These are phyloP conservation scores for Odontothrips loti DNA, from an alignment of 2,888 invertebrate genomes.

Conservation along the genomic window DNA sequence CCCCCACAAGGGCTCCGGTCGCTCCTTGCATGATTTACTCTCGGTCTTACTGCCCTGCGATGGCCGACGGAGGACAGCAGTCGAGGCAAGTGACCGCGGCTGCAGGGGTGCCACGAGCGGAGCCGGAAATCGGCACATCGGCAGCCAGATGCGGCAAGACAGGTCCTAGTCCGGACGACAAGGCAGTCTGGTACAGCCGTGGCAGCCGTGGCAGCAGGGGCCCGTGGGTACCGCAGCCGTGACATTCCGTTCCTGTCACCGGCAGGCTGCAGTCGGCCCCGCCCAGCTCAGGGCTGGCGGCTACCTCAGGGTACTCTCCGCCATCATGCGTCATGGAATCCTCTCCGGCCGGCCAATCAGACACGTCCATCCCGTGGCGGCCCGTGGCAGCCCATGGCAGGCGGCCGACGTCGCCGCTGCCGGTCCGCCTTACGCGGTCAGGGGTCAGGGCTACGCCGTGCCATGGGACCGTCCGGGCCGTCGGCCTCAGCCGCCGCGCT, in stretches of 20 bases:
- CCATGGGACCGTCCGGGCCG: neutral
- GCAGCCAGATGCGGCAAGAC: too few relatives aligned
- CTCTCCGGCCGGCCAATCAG: constrained; percentile 1
- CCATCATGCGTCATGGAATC: constrained; percentile 19
- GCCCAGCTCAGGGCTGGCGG: neutral
- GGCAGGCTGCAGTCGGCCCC: neutral
- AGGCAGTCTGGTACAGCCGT: too few relatives aligned
- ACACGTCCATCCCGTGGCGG: constrained; percentile 8
- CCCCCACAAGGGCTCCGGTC: too few relatives aligned
- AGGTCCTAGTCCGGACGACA: too few relatives aligned
- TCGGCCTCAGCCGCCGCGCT: neutral
- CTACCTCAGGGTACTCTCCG: neutral
- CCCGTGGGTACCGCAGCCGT: too few relatives aligned
- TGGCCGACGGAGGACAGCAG: too few relatives aligned
- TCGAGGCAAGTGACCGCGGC: neutral
- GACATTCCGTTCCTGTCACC: too few relatives aligned
- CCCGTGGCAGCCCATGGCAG: too few relatives aligned
- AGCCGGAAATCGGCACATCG: too few relatives aligned
- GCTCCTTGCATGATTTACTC: neutral
- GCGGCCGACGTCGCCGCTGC: neutral
- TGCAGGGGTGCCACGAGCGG: too few relatives aligned
- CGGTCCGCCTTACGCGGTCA: constrained; percentile 10
- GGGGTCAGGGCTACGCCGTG: constrained; percentile 19
- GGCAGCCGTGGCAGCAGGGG: too few relatives aligned
- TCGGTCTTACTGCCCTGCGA: neutral